A percentile compares a stretch with the other conserved stretches of the same genome.
phyloP scores from a whole-genome alignment of 1,140 invertebrate genomes.

The Armadillidium nasatum region DNA sequence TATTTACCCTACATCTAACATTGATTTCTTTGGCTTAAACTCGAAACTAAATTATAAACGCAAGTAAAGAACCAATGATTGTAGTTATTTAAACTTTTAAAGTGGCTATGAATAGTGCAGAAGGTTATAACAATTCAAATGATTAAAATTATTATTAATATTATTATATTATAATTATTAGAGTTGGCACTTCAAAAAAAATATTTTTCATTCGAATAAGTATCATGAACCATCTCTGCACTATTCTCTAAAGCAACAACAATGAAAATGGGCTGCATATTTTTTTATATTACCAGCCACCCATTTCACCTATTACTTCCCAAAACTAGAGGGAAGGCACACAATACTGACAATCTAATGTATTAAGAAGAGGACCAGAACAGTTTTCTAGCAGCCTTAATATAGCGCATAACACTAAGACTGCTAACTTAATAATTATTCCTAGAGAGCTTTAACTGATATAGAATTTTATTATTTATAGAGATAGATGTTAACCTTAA shows the following conservation, averaged over 20 bases:
- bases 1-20: constrained; percentile 8
- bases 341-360: constrained; percentile 10
- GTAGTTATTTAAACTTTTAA: not conserved
- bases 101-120: constrained; percentile 4
- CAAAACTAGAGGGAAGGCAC: constrained; percentile 2
- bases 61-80: constrained; percentile 8
- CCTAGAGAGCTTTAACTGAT: too few species aligned
- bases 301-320: constrained; percentile 9
- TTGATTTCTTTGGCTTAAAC: constrained; percentile 12
- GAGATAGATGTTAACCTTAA: not conserved
- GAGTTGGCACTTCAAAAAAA: not conserved
- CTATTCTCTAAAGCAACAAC: constrained; percentile 10
- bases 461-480: not conserved
- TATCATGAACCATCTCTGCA: not conserved
- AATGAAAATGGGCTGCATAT: not conserved
- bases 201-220: not conserved
- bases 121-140: not conserved
- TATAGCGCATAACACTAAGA: too few species aligned
- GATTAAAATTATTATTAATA: too few species aligned
- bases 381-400: not conserved
- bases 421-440: too few species aligned
- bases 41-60: constrained; percentile 6
- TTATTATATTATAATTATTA: not conserved
- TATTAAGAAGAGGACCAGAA: constrained; percentile 7
- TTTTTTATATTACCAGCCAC: not conserved